Conservation (phyloP, 2,797 vertebrate species). For the Antrozous pallidus region DNA sequence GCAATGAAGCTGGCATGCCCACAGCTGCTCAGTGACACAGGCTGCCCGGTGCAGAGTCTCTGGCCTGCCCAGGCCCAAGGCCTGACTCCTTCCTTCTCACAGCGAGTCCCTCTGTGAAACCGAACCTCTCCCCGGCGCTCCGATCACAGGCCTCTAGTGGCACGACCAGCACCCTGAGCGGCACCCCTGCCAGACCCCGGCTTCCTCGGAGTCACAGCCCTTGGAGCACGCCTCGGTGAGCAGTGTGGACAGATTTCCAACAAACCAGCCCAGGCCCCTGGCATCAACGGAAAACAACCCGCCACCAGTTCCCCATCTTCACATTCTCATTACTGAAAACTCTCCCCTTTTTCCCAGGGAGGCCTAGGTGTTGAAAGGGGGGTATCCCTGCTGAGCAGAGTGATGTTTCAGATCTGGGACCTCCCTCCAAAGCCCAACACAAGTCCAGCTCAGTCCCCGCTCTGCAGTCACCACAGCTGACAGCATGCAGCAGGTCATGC, state of each 20-base stretch:
- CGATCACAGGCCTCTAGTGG: slow-evolving; percentile 42
- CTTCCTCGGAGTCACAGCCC: slow-evolving; percentile 18
- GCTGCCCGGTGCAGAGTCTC: neutral
- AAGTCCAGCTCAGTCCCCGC: no score
- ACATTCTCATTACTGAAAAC: neutral
- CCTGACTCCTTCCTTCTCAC: neutral
- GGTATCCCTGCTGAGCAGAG: neutral
- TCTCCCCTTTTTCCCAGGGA: neutral
- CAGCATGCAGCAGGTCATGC: neutral
- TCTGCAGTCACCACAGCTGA: neutral
- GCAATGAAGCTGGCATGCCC: no score
- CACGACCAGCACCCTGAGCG: neutral
- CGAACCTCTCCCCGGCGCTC: slow-evolving; percentile 13
- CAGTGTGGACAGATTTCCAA: neutral
- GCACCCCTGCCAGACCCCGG: neutral
- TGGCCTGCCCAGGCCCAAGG: neutral
- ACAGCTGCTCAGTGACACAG: no score
- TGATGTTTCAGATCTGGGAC: neutral
- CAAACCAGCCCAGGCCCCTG: neutral
- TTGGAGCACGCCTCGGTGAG: neutral
- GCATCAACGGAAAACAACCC: neutral
- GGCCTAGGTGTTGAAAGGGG: neutral
- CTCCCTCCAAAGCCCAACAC: neutral
- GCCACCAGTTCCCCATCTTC: neutral
- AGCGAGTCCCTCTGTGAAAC: neutral